Percentiles rank a stretch among this genome's conserved stretches.
Evolutionary conservation across 92 coral and sea anemone species (phyloP).

Genomic region (Phenganax subtilis): DNA sequence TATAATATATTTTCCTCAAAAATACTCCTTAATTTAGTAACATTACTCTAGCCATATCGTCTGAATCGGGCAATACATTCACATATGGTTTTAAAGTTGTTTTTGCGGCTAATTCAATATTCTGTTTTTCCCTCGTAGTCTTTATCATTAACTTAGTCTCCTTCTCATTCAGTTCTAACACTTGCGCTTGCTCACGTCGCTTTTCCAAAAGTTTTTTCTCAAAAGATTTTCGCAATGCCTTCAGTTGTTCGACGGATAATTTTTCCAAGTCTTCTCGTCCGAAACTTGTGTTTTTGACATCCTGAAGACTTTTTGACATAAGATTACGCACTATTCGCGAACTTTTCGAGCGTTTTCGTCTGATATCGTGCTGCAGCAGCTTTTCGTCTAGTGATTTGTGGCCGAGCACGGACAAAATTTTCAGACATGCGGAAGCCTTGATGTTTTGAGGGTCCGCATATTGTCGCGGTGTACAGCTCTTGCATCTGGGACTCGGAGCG

Average conservation of each 20-base stretch:
- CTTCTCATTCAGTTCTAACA: background rate
- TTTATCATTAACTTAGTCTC: background rate
- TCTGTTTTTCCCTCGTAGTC: constrained; percentile 1
- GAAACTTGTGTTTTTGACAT: constrained; percentile 3
- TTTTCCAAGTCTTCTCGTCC: constrained; percentile 24
- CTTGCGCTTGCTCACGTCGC: background rate
- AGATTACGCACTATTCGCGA: constrained; percentile 23
- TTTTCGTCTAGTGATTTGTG: constrained; percentile 39
- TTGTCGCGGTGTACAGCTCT: constrained; percentile 11
- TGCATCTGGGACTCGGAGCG: constrained; percentile 1
- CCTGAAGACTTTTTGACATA: constrained; percentile 16
- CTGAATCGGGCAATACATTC: constrained; percentile 36
- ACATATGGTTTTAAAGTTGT: constrained; percentile 31
- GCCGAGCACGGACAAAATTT: constrained; percentile 30
- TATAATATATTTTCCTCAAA: too few species aligned
- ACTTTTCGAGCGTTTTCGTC: constrained; percentile 33
- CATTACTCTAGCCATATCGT: constrained; percentile 39
- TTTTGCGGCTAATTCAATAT: constrained; percentile 34
- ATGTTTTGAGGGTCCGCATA: background rate
- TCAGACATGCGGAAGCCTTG: constrained; percentile 1
- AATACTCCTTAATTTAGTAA: constrained; percentile 18
- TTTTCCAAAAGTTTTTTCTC: constrained; percentile 8
- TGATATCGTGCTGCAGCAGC: constrained; percentile 22
- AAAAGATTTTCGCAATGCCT: constrained; percentile 12
- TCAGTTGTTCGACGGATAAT: constrained; percentile 9